phyloP scores from a whole-genome alignment of 2,797 vertebrate genomes.

The Dermochelys coriacea region DNA sequence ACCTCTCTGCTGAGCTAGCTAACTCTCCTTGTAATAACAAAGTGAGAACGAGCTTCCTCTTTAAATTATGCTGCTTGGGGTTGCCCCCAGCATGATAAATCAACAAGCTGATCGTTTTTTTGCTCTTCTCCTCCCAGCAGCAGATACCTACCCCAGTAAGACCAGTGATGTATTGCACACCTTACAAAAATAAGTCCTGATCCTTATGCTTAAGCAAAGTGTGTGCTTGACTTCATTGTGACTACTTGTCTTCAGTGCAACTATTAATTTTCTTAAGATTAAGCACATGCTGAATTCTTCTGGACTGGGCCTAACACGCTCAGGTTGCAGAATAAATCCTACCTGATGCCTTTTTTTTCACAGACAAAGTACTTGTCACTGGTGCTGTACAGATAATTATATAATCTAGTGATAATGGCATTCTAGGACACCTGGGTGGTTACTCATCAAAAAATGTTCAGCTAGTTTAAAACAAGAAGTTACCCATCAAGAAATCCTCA shows the following conservation, averaged over 20 bases:
- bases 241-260: neutral
- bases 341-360: neutral
- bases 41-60: constrained; percentile 1
- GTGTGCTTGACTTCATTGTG: neutral
- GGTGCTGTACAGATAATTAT: neutral
- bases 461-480: neutral
- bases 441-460: neutral
- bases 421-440: neutral
- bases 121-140: neutral
- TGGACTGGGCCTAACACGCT: neutral
- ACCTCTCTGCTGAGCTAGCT: neutral
- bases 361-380: neutral
- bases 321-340: neutral
- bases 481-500: neutral
- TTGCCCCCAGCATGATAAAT: neutral
- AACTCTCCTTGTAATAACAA: neutral
- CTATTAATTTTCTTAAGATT: neutral
- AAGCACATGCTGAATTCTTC: neutral
- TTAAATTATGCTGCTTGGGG: neutral
- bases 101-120: neutral
- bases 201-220: rapidly evolving
- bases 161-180: neutral
- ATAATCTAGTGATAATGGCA: neutral
- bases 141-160: neutral
- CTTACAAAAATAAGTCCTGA: neutral